A percentile compares a stretch with the other conserved stretches of the same genome.
Evolutionary conservation across 1,140 invertebrate species (phyloP).

Genomic region (Bicyclus anynana): DNA sequence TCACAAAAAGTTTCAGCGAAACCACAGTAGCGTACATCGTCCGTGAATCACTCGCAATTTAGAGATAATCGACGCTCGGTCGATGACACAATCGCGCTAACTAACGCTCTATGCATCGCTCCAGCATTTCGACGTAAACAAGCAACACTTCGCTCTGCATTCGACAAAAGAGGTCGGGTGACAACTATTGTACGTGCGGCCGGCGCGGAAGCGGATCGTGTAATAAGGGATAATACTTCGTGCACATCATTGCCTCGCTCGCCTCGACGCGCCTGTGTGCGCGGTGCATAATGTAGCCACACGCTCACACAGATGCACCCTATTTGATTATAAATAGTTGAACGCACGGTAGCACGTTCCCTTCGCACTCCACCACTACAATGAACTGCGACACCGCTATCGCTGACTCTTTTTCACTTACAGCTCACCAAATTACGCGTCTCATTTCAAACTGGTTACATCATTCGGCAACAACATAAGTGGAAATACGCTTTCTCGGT

Average conservation of each 20-base stretch:
- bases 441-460: conserved; percentile 62
- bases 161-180: conserved; percentile 63
- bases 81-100: conserved; percentile 68
- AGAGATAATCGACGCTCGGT: conserved; percentile 56
- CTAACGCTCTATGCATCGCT: conserved; percentile 65
- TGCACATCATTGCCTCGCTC: conserved; percentile 73
- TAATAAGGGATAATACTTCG: conserved; percentile 76
- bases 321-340: conserved; percentile 76
- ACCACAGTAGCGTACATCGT: conserved; percentile 52
- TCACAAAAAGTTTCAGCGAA: conserved; percentile 61
- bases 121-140: conserved; percentile 64
- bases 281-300: conserved; percentile 67
- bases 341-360: conserved; percentile 76
- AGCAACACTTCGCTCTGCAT: conserved; percentile 60
- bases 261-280: conserved; percentile 46
- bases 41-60: conserved; percentile 61
- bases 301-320: conserved; percentile 57
- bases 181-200: conserved; percentile 68
- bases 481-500: conserved; percentile 50
- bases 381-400: conserved; percentile 56
- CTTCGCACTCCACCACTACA: conserved; percentile 69
- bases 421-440: conserved; percentile 26
- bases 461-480: conserved; percentile 52
- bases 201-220: conserved; percentile 68
- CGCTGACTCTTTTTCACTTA: conserved; percentile 38